Evolutionary conservation across 2,113 vertebrate genomes (phyloP).

Genomic region (Centropristis striata): DNA sequence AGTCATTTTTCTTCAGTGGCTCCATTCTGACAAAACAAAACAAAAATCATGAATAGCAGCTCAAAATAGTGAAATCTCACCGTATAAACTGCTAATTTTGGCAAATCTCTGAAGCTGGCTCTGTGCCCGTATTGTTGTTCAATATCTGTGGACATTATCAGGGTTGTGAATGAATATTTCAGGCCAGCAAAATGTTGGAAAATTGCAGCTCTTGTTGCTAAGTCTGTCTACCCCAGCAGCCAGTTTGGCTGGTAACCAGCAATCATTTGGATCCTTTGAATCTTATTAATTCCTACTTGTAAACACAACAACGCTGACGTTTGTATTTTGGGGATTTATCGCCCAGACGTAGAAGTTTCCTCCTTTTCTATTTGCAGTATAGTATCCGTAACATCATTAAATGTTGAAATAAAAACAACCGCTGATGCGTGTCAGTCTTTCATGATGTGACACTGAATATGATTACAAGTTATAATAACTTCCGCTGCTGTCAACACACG

Average conservation of each 20-base stretch:
- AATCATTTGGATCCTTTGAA: neutral
- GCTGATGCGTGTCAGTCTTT: conserved; percentile 41
- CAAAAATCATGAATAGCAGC: neutral
- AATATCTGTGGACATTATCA: neutral
- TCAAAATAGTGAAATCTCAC: neutral
- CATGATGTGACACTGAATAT: conserved; percentile 37
- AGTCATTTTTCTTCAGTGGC: neutral
- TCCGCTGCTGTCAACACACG: conserved; percentile 55
- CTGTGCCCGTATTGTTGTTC: neutral
- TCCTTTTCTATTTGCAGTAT: neutral
- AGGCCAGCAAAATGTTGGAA: conserved; percentile 1
- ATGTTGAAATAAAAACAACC: conserved; percentile 31
- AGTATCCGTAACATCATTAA: conserved; percentile 21
- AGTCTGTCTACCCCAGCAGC: neutral
- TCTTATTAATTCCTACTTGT: neutral
- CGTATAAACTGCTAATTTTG: neutral
- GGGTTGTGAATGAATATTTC: conserved; percentile 7
- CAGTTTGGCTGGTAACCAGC: conserved; percentile 19
- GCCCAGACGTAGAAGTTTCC: neutral
- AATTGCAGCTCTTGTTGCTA: conserved; percentile 1
- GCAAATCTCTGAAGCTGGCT: conserved; percentile 6
- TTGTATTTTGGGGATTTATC: conserved; percentile 17
- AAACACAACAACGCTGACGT: conserved; percentile 13
- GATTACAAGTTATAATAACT: conserved; percentile 63
- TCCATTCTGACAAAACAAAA: conserved; percentile 13